These are phyloP conservation scores for Micrastur ruficollis DNA, from an alignment of 2,797 vertebrate species.

Conservation along the genomic window DNA sequence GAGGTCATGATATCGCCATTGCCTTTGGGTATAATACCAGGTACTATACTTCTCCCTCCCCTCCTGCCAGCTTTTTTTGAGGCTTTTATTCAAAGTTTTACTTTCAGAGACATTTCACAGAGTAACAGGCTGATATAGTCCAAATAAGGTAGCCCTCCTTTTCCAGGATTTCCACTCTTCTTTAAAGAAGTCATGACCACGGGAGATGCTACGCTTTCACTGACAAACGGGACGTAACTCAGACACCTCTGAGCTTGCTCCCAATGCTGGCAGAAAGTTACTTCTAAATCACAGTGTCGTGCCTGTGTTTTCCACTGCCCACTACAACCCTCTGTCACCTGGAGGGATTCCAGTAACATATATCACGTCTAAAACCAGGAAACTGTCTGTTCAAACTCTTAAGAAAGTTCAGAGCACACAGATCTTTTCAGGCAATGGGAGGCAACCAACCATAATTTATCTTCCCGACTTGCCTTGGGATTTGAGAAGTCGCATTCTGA, in stretches of 20 bases:
- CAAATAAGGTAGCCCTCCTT: neutral
- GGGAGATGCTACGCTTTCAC: neutral
- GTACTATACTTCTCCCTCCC: neutral
- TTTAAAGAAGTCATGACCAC: neutral
- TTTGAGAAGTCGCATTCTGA: neutral
- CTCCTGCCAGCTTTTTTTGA: neutral
- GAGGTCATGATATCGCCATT: neutral
- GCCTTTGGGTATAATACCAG: neutral
- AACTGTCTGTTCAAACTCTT: neutral
- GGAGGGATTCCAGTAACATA: neutral
- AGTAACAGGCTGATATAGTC: neutral
- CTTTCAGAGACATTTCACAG: neutral
- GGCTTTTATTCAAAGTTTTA: conserved; percentile 6
- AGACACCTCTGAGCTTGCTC: neutral
- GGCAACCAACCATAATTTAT: neutral
- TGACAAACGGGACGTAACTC: neutral
- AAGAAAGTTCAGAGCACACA: neutral
- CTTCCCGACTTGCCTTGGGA: neutral
- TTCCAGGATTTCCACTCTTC: neutral
- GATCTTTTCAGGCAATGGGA: neutral
- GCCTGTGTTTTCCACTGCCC: neutral
- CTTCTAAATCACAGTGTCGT: neutral
- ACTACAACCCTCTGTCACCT: neutral
- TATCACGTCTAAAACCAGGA: neutral
- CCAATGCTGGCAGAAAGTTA: neutral